Base-by-base conservation (phyloP, 2,888 invertebrate genomes). In the Seira ritae region DNA sequence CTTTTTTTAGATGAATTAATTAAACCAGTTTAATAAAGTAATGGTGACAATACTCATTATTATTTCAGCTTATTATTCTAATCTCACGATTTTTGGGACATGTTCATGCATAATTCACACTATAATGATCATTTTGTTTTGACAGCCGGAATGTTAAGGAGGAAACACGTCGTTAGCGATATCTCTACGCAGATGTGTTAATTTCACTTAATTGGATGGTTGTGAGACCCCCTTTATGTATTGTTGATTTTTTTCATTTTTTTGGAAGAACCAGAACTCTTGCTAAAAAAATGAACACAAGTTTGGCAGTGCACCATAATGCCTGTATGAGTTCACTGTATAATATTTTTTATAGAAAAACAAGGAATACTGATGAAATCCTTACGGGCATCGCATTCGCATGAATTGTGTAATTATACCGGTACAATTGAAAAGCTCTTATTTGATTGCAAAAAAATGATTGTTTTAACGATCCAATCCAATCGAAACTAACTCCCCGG, bases 21-120 rank as follows among this genome's bases (percentile, higher is more conserved):
- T 76, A 81, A 75, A 71, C 37, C 75, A 72, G 76, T 71, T 81
- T 76, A 75, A 81, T 81, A 76, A n/a, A 71, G 10, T 76, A 70
- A 69, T 69, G 17, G 17, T 8, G 62, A 68, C n/a, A 24, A 68
- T 71, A 4, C 17, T 60, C 60, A 60, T 60, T n/a, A 22, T 71
- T n/a, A 20, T 71, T 22, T 20, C 23, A 60, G n/a, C n/a, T 20
- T 6, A 71, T 65, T 22, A 62, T 73, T 1, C 17, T 67, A n/a
- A 75, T 75, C 17, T 66, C 66, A 68, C 19, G 22, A 66, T 12
- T 37, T 12, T 68, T n/a, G 10, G 8, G 68, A 23, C 37, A 31
- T 68, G 31, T 8, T 68, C 24, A 31, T 37, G 24, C 68, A 24
- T 17, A 68, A 68, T 37, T 37, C 68, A 68, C 68, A 68, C 31